Evolutionary conservation across 23 tunicate genomes (phyloP).

Genomic region (Diplosoma virens): DNA sequence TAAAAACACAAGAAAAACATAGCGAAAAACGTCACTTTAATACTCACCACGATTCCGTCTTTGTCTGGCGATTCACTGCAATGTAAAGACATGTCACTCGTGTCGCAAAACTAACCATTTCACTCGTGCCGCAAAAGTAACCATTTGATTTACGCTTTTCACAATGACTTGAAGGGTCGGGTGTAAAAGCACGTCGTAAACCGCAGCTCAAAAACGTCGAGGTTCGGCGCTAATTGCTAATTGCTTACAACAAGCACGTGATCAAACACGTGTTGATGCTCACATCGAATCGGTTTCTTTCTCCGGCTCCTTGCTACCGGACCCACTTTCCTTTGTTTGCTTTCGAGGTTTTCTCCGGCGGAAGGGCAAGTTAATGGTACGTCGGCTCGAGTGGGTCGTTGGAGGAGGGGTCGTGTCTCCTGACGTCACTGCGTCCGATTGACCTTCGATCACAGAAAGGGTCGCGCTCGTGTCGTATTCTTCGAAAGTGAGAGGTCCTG

Average conservation of each 20-base stretch:
- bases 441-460: not conserved
- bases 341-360: constrained; percentile 37
- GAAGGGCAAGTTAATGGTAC: constrained; percentile 38
- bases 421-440: not conserved
- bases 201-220: too few relatives aligned
- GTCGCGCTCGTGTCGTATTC: constrained; percentile 40
- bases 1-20: too few relatives aligned
- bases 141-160: too few relatives aligned
- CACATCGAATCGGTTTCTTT: constrained; percentile 58
- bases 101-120: too few relatives aligned
- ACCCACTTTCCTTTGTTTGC: not conserved
- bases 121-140: too few relatives aligned
- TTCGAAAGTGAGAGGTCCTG: constrained; percentile 60
- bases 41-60: constrained; percentile 43
- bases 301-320: constrained; percentile 32
- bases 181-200: too few relatives aligned
- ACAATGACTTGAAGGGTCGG: too few relatives aligned
- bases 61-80: constrained; percentile 62
- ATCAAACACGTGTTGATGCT: too few relatives aligned
- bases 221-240: too few relatives aligned
- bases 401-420: constrained; percentile 1
- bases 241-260: too few relatives aligned
- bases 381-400: not conserved
- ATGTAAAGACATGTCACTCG: too few relatives aligned
- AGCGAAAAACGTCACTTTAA: too few relatives aligned